phyloP scores from a whole-genome alignment of 2,888 invertebrate genomes.

The Sinohyriopsis cumingii region DNA sequence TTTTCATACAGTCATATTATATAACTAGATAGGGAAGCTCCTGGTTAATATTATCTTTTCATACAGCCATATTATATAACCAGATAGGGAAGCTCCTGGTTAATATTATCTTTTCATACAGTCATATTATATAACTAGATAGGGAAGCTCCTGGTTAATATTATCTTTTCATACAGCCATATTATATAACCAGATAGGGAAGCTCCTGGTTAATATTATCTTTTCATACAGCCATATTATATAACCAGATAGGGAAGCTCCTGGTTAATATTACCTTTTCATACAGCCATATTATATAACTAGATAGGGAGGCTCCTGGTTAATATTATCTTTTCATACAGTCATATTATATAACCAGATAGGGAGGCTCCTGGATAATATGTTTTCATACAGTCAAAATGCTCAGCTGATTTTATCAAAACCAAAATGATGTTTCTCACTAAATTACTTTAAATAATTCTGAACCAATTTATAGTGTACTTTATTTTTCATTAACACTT shows the following conservation, averaged over 20 bases:
- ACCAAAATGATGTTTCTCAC: too few relatives aligned
- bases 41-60: conserved; percentile 29
- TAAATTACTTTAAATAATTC: too few relatives aligned
- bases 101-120: conserved; percentile 1
- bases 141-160: conserved; percentile 41
- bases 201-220: conserved; percentile 37
- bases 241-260: conserved; percentile 37
- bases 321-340: conserved; percentile 1
- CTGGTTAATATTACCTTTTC: conserved; percentile 29
- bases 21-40: conserved; percentile 37
- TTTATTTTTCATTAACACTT: too few relatives aligned
- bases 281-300: background rate
- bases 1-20: background rate
- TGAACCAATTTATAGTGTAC: too few relatives aligned
- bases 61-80: background rate
- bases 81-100: conserved; percentile 48
- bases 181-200: conserved; percentile 29
- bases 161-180: background rate
- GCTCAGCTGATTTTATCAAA: too few relatives aligned
- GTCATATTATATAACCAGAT: conserved; percentile 15
- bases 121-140: conserved; percentile 15
- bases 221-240: background rate
- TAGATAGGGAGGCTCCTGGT: conserved; percentile 48
- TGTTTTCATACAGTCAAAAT: background rate
- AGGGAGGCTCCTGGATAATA: conserved; percentile 41